A percentile compares a stretch with the other conserved stretches of the same genome.
These are phyloP conservation scores for Mycogona germanica DNA, from an alignment of 2,888 invertebrate species.

Conservation along the genomic window DNA sequence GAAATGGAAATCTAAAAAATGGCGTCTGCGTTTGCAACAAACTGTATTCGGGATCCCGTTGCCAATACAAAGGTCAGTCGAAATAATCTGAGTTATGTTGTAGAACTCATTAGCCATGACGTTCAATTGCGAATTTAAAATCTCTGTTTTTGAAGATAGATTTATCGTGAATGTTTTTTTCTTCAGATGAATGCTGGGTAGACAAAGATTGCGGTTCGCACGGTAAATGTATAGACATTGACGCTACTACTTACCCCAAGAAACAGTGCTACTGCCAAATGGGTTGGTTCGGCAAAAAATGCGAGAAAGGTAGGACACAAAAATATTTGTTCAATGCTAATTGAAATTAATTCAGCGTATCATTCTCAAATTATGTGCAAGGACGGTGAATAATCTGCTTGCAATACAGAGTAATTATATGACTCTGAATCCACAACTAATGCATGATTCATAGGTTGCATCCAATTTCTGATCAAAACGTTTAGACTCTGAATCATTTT, in stretches of 20 bases:
- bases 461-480: too few species aligned
- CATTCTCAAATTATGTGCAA: too few species aligned
- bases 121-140: background rate
- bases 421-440: too few species aligned
- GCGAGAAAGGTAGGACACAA: slow-evolving; percentile 62
- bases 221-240: slow-evolving; percentile 70
- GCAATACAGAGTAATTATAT: too few species aligned
- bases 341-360: too few species aligned
- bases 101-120: background rate
- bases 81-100: too few species aligned
- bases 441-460: too few species aligned
- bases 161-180: slow-evolving; percentile 36
- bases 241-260: slow-evolving; percentile 65
- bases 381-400: too few species aligned
- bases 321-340: too few species aligned
- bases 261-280: slow-evolving; percentile 80
- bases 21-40: slow-evolving; percentile 28
- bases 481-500: too few species aligned
- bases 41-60: slow-evolving; percentile 48
- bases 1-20: slow-evolving; percentile 47
- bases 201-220: slow-evolving; percentile 69
- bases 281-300: slow-evolving; percentile 77
- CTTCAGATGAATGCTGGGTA: slow-evolving; percentile 65
- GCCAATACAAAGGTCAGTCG: slow-evolving; percentile 20
- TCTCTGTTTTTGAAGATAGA: slow-evolving; percentile 65